A percentile compares a stretch with the other conserved stretches of the same genome.
Evolutionary conservation across 1,140 invertebrate genomes (phyloP).

Genomic region (Habropoda laboriosa): DNA sequence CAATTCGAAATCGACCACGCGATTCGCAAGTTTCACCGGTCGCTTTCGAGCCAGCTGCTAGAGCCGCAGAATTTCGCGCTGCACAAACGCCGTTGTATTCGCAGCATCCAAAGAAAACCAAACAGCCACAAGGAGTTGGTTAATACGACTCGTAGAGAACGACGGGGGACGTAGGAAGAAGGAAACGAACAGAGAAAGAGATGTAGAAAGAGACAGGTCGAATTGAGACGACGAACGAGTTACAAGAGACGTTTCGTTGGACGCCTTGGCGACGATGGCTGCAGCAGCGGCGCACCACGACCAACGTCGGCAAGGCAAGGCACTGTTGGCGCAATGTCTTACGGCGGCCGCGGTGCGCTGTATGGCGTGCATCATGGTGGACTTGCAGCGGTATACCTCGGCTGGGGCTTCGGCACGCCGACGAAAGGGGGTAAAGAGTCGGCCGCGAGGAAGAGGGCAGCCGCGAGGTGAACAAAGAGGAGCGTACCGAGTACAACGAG

Average conservation of each 20-base stretch:
- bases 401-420: slow-evolving; percentile 31
- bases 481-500: slow-evolving; percentile 46
- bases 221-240: background rate
- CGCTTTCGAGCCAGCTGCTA: no score
- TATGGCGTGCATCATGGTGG: slow-evolving; percentile 69
- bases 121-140: no score
- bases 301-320: slow-evolving; percentile 57
- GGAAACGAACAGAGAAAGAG: background rate
- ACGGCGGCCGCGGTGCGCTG: slow-evolving; percentile 54
- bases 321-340: slow-evolving; percentile 59
- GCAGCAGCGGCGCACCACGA: slow-evolving; percentile 47
- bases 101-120: no score
- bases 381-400: slow-evolving; percentile 64
- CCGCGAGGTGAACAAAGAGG: slow-evolving; percentile 14
- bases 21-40: no score
- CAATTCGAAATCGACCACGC: no score
- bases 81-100: no score
- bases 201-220: no score
- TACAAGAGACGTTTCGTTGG: background rate
- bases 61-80: no score
- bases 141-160: no score
- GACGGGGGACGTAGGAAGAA: no score
- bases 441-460: slow-evolving; percentile 27
- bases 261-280: slow-evolving; percentile 4
- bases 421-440: slow-evolving; percentile 45